These are phyloP conservation scores for Vidua macroura DNA, from an alignment of 2,113 vertebrate species.

Conservation along the genomic window DNA sequence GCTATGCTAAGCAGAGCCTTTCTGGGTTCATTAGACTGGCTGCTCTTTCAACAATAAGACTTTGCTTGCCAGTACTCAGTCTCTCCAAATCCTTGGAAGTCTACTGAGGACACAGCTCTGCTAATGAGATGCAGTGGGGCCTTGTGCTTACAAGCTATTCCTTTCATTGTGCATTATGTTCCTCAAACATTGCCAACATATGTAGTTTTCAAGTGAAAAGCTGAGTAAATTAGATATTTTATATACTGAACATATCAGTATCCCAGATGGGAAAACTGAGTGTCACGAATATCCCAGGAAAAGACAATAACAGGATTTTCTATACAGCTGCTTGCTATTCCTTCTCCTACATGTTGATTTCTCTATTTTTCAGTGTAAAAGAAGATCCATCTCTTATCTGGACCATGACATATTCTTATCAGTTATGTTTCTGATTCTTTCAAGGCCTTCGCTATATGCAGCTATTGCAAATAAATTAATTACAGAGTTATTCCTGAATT, in stretches of 20 bases:
- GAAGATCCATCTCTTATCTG: not conserved
- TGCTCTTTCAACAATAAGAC: constrained; percentile 5
- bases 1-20: not conserved
- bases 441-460: not conserved
- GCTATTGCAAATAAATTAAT: not conserved
- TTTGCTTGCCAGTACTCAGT: not conserved
- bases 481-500: not conserved
- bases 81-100: constrained; percentile 22
- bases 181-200: not conserved
- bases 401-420: not conserved
- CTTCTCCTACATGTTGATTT: not conserved
- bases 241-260: not conserved
- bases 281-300: not conserved
- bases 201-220: not conserved
- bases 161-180: not conserved
- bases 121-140: constrained; percentile 38
- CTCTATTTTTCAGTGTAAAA: not conserved
- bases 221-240: constrained; percentile 4
- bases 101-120: not conserved
- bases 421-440: not conserved
- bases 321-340: not conserved
- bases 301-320: not conserved
- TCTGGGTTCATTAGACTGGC: constrained; percentile 10
- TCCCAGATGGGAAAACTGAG: not conserved
- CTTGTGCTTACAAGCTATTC: not conserved